Evolutionary conservation across 2,113 vertebrate genomes (phyloP).

Genomic region (Kryptolebias marmoratus): DNA sequence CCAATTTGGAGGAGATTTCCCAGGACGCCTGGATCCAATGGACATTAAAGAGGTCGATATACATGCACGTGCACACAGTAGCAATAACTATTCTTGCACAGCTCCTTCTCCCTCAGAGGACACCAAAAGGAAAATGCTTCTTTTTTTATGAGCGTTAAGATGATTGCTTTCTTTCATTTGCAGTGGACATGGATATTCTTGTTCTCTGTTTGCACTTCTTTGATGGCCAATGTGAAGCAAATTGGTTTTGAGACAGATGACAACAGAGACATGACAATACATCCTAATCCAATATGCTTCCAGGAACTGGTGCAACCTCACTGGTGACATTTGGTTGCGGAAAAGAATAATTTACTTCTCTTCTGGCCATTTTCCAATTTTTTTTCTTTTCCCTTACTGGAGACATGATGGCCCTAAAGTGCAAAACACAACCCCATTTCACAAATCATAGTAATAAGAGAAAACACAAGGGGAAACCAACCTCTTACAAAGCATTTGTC

Average conservation of each 20-base stretch:
- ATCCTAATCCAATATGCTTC: slow-evolving; percentile 50
- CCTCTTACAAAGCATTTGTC: neutral
- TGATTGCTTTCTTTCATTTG: slow-evolving; percentile 71
- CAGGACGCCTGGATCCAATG: slow-evolving; percentile 37
- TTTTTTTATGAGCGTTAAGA: slow-evolving; percentile 62
- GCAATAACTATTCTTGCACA: slow-evolving; percentile 36
- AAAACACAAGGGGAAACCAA: neutral
- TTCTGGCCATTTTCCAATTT: neutral
- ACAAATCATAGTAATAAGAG: neutral
- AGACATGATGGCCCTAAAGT: neutral
- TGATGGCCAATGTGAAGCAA: slow-evolving; percentile 50
- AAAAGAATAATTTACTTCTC: neutral
- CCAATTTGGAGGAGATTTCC: slow-evolving; percentile 74
- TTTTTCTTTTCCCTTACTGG: neutral
- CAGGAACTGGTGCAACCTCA: neutral
- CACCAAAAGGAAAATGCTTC: slow-evolving; percentile 11
- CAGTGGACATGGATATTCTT: slow-evolving; percentile 42
- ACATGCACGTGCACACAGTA: slow-evolving; percentile 6
- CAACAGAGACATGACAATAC: slow-evolving; percentile 62
- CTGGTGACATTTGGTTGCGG: slow-evolving; percentile 2
- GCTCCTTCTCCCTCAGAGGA: slow-evolving; percentile 5
- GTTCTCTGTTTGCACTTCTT: slow-evolving; percentile 57
- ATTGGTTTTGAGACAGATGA: slow-evolving; percentile 64
- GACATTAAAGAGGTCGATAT: slow-evolving; percentile 43
- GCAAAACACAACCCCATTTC: neutral